phyloP scores from a whole-genome alignment of 2,797 vertebrate genomes.

The Denticeps clupeoides region DNA sequence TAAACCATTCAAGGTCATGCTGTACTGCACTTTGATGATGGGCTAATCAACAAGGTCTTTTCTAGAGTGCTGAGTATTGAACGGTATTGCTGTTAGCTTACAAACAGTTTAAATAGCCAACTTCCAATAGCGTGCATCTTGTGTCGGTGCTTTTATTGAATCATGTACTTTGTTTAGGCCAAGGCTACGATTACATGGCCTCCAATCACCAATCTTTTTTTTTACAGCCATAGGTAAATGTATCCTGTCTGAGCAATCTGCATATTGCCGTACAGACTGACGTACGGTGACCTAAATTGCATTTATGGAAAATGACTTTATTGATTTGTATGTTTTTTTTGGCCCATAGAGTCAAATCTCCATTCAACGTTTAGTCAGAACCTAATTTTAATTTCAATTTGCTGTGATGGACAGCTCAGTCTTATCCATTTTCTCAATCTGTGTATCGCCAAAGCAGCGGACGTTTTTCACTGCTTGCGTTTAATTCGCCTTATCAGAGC shows the following conservation, averaged over 20 bases:
- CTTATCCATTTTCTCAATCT: not conserved
- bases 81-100: too few species aligned
- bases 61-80: too few species aligned
- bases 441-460: not conserved
- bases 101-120: too few species aligned
- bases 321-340: too few species aligned
- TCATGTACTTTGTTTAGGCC: too few species aligned
- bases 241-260: not conserved
- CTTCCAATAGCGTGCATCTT: too few species aligned
- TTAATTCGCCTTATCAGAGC: not conserved
- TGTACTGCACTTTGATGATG: too few species aligned
- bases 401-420: not conserved
- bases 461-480: not conserved
- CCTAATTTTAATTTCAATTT: not conserved
- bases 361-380: not conserved
- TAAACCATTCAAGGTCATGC: too few species aligned
- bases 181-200: too few species aligned
- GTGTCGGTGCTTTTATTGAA: not conserved
- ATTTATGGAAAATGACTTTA: not conserved
- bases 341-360: not conserved
- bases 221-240: too few species aligned
- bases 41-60: too few species aligned
- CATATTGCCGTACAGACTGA: not conserved
- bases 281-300: not conserved
- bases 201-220: too few species aligned